Base-by-base conservation (phyloP, 2,888 invertebrate species). In the Drosophila greeni region DNA sequence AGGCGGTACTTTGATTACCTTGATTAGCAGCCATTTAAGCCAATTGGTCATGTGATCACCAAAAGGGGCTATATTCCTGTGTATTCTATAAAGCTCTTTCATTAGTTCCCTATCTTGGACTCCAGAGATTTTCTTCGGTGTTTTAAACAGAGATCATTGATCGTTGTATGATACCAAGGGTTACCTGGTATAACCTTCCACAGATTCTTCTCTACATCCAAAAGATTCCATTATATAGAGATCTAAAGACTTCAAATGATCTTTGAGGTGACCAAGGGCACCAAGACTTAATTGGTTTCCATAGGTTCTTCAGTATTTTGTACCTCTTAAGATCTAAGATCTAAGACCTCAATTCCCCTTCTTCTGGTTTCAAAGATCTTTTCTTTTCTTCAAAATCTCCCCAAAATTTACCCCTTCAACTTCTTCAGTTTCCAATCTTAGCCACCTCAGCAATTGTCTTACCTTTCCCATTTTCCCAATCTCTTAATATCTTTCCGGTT, bases 21-120 rank as follows among this genome's bases (percentile, higher is more conserved):
- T 37, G 55, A 56, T 56, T 56, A 53, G 51, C 20, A n/a, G 20
- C 37, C 37, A 52, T 36, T 56, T 29, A 12, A 56, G 55, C 20
- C 53, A 56, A 56, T 56, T 56, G 55, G 53, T 31, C 45, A 45
- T 14, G 45, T 45, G 45, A 45, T 45, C 45, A 18, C 2, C 29
- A 5, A 2, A 16, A 9, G 24, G 5, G 5, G 9, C 23, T 24
- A 24, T n/a, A 42, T 11, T 42, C 24, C 24, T 24, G 9, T 11
- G 3, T 1, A 16, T 5, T 24, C 16, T 24, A 42, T 24, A 42
- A n/a, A 42, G 24, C n/a, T 24, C n/a, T 20, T 12, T 20, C 12
- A 18, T 20, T 39, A 39, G 12, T 20, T 39, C 5, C 11, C 11
- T 37, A 1, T 11, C 11, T 37, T 18, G 16, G 11, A 18, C 2